Base-by-base conservation (phyloP, 2,888 invertebrate genomes). In the Aphrophora alni region DNA sequence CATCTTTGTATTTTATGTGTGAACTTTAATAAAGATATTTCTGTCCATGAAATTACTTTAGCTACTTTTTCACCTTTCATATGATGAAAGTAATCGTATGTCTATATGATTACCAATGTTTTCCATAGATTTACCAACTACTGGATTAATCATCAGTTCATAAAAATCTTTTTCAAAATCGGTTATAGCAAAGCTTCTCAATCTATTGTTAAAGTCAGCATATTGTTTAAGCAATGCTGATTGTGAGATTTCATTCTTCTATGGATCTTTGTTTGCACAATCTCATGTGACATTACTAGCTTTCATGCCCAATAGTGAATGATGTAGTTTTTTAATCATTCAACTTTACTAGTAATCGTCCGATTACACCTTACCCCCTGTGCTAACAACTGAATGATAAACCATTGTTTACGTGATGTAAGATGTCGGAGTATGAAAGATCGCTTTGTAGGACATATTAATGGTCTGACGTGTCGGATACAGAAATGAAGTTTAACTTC, bases 371-470 rank as follows among this genome's bases (percentile, higher is more conserved):
- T 38, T n/a, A 77, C 73, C 12, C 71, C 33, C 10, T 72, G 73
- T 38, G 68, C 70, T 7, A 79, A 75, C 0, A 82, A 33, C 33
- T 38, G 25, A 76, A 78, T 21, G 82, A 76, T 21, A 80, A 78
- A n/a, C 74, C 71, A 28, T 59, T 68, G 26, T 78, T 77, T 1
- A 68, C n/a, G 44, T 80, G 28, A 27, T 80, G 80, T 8, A 80
- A 24, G 17, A 33, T 1, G 4, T 14, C 69, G 24, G 82, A 80
- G 68, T 80, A 80, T 5, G 78, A 17, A 12, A 82, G 26, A 73
- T 82, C 75, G 2, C 69, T 74, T n/a, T 81, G 78, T 5, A 80
- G 51, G 3, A 81, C 75, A 38, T 78, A 82, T 14, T 75, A 78
- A n/a, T 17, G 25, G 24, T 38, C 14, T 5, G 21, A 38, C 69